Evolutionary conservation across 2,888 invertebrate species (phyloP), one percentile per base, ranked within the genome.

Genomic region (Oeneis ivallda): DNA sequence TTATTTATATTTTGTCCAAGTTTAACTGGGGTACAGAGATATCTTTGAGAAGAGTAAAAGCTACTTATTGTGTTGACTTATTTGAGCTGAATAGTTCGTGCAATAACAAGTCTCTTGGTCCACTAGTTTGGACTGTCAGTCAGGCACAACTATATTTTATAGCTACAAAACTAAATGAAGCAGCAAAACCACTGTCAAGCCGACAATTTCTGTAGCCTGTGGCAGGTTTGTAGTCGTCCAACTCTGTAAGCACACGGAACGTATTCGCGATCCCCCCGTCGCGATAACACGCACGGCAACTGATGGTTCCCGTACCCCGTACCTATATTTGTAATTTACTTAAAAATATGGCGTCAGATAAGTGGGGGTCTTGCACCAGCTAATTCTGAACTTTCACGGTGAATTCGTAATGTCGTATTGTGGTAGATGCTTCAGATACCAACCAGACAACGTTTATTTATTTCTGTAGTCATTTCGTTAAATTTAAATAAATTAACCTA

Each of bases 291-390:
- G 85, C 90, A 91, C 90, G 90, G 87, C 85, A 87, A 81, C 81
- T 81, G 85, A 87, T 85, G 86, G 83, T 78, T 81, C 75, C 71
- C 76, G 73, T 72, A 76, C 83, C 82, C 81, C 82, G 80, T 85
- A 84, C 89, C 88, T 89, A 88, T 89, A 88, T 91, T 90, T 88
- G 90, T 91, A 91, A 90, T 91, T 89, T 89, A 90, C 86, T 88
- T 85, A 86, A 91, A 91, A 91, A 91, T 90, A 90, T 89, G 84
- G 84, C 79, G 75, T 74, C 74, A 86, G 89, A 90, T 89, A 89
- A 84, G 81, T 79, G 74, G 72, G 79, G 76, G 79, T 76, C 79
- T 82, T 81, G 49, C 19, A 80, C 80, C 80, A 79, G 82, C 84
- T 88, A 85, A 69, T 72, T 66, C 68, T 54, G 61, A 64, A 64